Evolutionary conservation across 2,888 invertebrate species (phyloP), one percentile per base, ranked within the genome.

Genomic region (Phyllotreta cruciferae): DNA sequence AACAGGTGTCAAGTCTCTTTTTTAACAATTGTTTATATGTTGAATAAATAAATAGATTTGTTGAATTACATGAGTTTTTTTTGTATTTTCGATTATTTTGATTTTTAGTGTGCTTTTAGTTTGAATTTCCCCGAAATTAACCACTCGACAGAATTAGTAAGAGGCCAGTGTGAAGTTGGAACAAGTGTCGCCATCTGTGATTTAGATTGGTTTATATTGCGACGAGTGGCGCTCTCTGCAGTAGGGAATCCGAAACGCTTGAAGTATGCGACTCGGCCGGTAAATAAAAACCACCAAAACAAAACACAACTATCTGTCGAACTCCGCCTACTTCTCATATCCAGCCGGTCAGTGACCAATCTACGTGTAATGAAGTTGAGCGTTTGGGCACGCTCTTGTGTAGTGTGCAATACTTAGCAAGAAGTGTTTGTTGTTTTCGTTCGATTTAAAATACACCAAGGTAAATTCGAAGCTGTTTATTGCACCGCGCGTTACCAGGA

Each of bases 281-380:
- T 64, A 68, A 64, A 63, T 53, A 49, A 63, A 63, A 57, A 54
- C 44, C 53, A 61, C 56, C 58, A 63, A 66, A 68, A 55, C 63
- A 58, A 45, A 63, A 66, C 66, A 55, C 63, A 58, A 45, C 45
- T 62, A 62, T 60, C 60, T 67, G 64, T 64, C 65, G 63, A 67
- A 63, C 70, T 64, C 72, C 72, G 72, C 73, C 73, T 71, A 73
- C 70, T 72, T 70, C 70, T 71, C 67, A 67, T 64, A 62, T 70
- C 74, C 73, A 68, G 78, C 79, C 81, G 80, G 81, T 81, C 81
- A 81, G 80, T 82, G 81, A 82, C 81, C 80, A 80, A 79, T 79
- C 78, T 79, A 80, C 80, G 80, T 81, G 81, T 80, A 79, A 78
- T 78, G 79, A 75, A 75, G 75, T 74, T 64, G 71, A 67, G 67